Percentiles rank a stretch among this genome's conserved stretches.
These are phyloP conservation scores for Ophiothrix spiculata DNA, from an alignment of 35 echinoderm and acorn worm species.

Conservation along the genomic window DNA sequence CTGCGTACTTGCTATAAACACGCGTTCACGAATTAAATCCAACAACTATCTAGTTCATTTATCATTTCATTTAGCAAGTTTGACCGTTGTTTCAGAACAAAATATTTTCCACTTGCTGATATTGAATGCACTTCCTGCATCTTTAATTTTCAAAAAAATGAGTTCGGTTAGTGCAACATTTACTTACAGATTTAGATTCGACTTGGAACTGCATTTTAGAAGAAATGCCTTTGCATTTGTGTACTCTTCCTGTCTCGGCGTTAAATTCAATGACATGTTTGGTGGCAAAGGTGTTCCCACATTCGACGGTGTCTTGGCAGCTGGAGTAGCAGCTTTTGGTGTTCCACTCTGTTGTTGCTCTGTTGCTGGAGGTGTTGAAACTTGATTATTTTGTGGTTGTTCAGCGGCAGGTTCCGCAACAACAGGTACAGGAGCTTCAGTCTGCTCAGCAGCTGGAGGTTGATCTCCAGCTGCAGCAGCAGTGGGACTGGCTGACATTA, in stretches of 20 bases:
- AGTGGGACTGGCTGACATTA: background rate
- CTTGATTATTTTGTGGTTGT: constrained; percentile 67
- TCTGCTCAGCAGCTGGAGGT: background rate
- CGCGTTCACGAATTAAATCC: too few species aligned
- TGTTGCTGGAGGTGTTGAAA: background rate
- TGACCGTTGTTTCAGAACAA: too few species aligned
- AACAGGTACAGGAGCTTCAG: background rate
- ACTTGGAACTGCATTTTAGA: constrained; percentile 81
- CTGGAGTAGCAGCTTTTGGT: constrained; percentile 66
- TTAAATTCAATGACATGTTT: constrained; percentile 69
- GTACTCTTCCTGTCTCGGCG: constrained; percentile 85
- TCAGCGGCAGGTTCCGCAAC: constrained; percentile 30
- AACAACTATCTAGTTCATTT: too few species aligned
- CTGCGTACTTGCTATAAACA: too few species aligned
- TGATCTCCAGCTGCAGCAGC: too few species aligned
- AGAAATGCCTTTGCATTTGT: constrained; percentile 91
- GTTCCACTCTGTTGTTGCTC: background rate
- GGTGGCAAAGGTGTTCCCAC: constrained; percentile 7
- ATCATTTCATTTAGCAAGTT: too few species aligned
- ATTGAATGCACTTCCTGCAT: too few species aligned
- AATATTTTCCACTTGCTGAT: too few species aligned
- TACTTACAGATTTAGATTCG: constrained; percentile 99
- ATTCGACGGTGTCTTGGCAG: constrained; percentile 36
- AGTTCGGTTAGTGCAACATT: background rate
- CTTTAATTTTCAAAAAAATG: too few species aligned